Base-by-base conservation (phyloP, 1,140 invertebrate genomes). In the Ceratina calcarata region DNA sequence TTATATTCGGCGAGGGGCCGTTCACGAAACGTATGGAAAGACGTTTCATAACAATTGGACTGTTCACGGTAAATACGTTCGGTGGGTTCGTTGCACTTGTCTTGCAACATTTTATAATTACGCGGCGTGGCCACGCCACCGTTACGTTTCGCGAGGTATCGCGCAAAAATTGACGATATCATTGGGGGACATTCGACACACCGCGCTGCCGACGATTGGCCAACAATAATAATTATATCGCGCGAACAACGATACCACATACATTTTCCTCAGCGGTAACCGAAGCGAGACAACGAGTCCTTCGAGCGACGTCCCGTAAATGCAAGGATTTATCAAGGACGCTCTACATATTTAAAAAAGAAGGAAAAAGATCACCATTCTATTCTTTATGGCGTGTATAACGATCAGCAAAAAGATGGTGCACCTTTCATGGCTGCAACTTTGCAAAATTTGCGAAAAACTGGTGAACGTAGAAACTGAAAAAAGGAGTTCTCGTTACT, bases 71-170 rank as follows among this genome's bases (percentile, higher is more conserved):
- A 65, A 49, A 76, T 70, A 65, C 73, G 58, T 60, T 81, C 83
- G 64, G 37, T 22, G 84, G 81, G 90, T 90, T 90, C 89, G 81
- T 87, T 90, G 89, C 83, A 88, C 90, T 71, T 71, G 51, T 64
- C 32, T 91, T 91, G 88, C 90, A 86, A 90, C 89, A 91, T 89
- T 83, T 81, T 83, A 85, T 86, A 91, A 90, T 89, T 90, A 89
- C 83, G 71, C 81, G 37, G 37, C 75, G 76, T 58, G 53, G 62
- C 82, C 37, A 71, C 71, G 68, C 83, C 68, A n/a, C 27, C 75
- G 85, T 84, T 88, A 85, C 80, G 83, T 87, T 90, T 82, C 85
- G 83, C 86, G 87, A 89, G 13, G 84, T 84, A 64, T 74, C 79
- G 84, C 27, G 85, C 84, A 89, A 91, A 90, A 91, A 91, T 90